A percentile compares a stretch with the other conserved stretches of the same genome.
Conservation (phyloP, 2,113 vertebrate genomes). For the Lampris incognitus region DNA sequence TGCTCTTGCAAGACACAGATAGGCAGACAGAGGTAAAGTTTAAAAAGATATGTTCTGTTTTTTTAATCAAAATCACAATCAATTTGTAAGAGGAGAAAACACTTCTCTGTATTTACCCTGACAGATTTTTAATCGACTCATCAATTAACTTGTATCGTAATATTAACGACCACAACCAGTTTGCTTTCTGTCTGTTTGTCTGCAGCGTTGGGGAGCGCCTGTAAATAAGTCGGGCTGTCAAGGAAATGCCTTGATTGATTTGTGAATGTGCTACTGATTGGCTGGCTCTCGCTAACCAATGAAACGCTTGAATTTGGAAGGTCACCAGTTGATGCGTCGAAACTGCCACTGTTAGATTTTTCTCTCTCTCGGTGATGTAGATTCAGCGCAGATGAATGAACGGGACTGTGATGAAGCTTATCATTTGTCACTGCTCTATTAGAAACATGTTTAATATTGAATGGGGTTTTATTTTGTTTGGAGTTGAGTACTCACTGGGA, state of each 20-base stretch:
- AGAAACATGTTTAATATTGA: slow-evolving; percentile 12
- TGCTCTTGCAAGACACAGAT: slow-evolving; percentile 11
- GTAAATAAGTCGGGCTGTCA: slow-evolving; percentile 2
- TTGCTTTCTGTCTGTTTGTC: slow-evolving; percentile 23
- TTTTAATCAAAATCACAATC: not conserved
- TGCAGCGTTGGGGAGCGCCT: slow-evolving; percentile 19
- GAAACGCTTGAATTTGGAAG: slow-evolving; percentile 29
- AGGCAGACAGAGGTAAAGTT: slow-evolving; percentile 33
- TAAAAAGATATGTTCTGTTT: slow-evolving; percentile 13
- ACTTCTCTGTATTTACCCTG: not conserved
- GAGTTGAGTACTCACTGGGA: slow-evolving; percentile 37
- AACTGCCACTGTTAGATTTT: slow-evolving; percentile 17
- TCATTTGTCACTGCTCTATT: slow-evolving; percentile 32
- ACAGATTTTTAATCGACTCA: not conserved
- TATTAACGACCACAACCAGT: not conserved
- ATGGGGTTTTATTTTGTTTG: slow-evolving; percentile 36
- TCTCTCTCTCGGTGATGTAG: slow-evolving; percentile 11
- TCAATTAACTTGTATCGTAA: not conserved
- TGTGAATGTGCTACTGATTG: slow-evolving; percentile 62
- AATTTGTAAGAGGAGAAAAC: not conserved
- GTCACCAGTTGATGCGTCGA: slow-evolving; percentile 25
- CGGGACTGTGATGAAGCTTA: slow-evolving; percentile 37
- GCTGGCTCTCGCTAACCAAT: slow-evolving; percentile 48
- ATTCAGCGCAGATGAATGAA: slow-evolving; percentile 41
- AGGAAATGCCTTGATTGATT: slow-evolving; percentile 58